Conservation (phyloP, 2,797 vertebrate species). For the Lophotriccus pileatus region DNA sequence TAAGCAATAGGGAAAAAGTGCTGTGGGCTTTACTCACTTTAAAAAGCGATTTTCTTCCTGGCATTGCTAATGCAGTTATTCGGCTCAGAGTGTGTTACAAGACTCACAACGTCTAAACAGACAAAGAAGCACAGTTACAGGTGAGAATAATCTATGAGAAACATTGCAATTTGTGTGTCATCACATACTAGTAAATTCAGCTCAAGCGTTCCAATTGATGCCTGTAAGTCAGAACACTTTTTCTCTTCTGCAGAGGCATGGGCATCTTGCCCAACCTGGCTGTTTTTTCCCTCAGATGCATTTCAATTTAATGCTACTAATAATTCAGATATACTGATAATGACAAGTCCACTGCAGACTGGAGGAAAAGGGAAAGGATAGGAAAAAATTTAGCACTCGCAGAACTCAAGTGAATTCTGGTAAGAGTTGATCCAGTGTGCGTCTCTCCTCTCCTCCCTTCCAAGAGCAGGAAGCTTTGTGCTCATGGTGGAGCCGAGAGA, state of each 20-base stretch:
- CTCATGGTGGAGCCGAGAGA: neutral
- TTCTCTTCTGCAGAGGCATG: neutral
- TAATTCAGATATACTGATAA: neutral
- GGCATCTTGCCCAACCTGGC: neutral
- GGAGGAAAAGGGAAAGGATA: neutral
- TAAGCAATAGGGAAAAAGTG: neutral
- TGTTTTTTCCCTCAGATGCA: neutral
- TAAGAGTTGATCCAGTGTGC: neutral
- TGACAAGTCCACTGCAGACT: neutral
- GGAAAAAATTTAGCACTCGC: neutral
- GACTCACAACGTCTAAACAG: neutral
- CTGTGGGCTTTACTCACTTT: neutral
- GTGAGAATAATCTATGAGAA: neutral
- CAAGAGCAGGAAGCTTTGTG: slow-evolving; percentile 15
- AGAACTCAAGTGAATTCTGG: neutral
- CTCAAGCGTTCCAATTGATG: neutral
- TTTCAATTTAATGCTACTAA: neutral
- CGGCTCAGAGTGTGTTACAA: neutral
- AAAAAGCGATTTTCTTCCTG: neutral
- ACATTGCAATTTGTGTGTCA: neutral
- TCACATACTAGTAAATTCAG: neutral
- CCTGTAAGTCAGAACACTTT: neutral
- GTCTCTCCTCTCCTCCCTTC: neutral
- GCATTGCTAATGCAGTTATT: neutral
- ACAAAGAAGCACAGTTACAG: neutral